Evolutionary conservation across 2,888 invertebrate species (phyloP), one percentile per base, ranked within the genome.

Genomic region (Limnephilus auricula): DNA sequence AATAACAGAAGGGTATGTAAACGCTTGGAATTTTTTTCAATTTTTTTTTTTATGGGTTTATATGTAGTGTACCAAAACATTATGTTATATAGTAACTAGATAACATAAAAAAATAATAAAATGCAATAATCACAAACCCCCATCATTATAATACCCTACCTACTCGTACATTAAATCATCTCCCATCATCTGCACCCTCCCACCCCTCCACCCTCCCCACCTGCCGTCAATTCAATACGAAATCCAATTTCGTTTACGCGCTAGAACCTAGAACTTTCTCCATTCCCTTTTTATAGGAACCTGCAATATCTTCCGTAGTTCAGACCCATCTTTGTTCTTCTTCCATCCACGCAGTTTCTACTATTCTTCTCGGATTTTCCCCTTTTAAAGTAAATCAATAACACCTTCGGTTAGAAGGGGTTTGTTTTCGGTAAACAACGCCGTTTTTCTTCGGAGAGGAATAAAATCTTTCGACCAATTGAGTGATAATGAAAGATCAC

Each of bases 221-320:
- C 91, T 85, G 90, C 93, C 94, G 94, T 94, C 95, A 95, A 95
- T 95, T 95, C 95, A 95, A 95, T 95, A 95, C 95, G 94, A 94
- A 95, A 95, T 95, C 95, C 95, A 95, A 95, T 95, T 95, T 95
- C 95, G 95, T 95, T 95, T 94, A 94, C 94, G 91, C 92, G 94
- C 94, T 94, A 94, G 94, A 95, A 95, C 94, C 94, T 94, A 94
- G 94, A 95, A 95, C 94, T 95, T 94, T 94, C 94, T 94, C 95
- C 95, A 95, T 95, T 95, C 94, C 94, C 94, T 92, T 92, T 88
- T 92, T 92, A 92, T 92, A 90, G 91, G 91, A 89, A 80, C 90
- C 89, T 89, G 90, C 85, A 89, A 86, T 82, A 86, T n/a, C 65
- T 65, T 65, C 65, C 25, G 25, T 65, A 65, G 65, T 65, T 65